phyloP scores from a whole-genome alignment of 2,113 vertebrate species.

The Parus major region DNA sequence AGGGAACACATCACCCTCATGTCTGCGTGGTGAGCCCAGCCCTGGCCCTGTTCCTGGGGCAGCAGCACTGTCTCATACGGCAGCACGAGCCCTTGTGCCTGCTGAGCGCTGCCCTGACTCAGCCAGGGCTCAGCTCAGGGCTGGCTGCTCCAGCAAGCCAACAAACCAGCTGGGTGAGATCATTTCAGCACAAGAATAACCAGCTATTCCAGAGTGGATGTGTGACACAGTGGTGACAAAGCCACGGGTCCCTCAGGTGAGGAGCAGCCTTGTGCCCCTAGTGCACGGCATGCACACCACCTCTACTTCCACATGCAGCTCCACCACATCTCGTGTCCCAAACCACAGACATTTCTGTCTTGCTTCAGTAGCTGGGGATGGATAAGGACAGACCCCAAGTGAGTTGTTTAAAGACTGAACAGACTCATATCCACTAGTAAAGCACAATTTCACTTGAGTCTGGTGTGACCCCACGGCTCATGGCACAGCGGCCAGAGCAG shows the following conservation, averaged over 20 bases:
- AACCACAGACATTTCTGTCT: not conserved
- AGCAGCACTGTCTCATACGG: accelerated
- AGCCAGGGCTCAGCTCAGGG: not conserved
- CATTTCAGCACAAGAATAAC: not conserved
- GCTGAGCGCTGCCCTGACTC: not conserved
- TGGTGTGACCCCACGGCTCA: accelerated
- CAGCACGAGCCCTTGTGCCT: accelerated
- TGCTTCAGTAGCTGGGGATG: not conserved
- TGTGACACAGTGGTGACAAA: not conserved
- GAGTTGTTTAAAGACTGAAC: not conserved
- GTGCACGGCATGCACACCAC: accelerated
- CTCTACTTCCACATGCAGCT: not conserved
- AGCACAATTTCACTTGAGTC: accelerated
- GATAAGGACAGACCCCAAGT: not conserved
- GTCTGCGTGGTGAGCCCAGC: not conserved
- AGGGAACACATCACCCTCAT: not conserved
- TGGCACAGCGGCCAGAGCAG: not conserved
- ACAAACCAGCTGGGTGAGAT: slow-evolving; percentile 42
- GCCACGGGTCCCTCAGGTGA: not conserved
- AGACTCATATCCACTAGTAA: accelerated
- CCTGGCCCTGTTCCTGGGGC: not conserved
- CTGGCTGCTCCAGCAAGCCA: not conserved
- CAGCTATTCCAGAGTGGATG: not conserved
- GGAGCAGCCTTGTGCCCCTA: not conserved
- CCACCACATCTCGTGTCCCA: not conserved